Evolutionary conservation across 2,888 invertebrate genomes (phyloP).

Genomic region (Escarpia spicata): DNA sequence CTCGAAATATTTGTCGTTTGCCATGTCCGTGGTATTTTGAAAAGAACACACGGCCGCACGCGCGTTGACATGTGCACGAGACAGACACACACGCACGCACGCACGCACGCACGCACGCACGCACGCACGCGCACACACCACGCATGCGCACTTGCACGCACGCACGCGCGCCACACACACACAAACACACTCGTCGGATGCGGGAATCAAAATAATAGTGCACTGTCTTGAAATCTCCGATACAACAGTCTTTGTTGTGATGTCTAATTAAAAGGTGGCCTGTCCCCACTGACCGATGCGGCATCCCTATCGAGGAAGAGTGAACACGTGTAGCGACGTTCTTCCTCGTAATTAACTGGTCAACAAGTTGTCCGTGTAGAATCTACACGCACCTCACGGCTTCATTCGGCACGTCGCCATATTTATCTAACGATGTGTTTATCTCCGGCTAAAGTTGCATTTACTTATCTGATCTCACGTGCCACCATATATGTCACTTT

Average conservation of each 20-base stretch:
- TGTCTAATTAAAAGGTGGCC: background rate
- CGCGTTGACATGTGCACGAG: too few species aligned
- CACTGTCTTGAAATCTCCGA: background rate
- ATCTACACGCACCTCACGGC: background rate
- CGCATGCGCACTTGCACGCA: too few species aligned
- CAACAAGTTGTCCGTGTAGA: background rate
- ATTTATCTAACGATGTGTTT: background rate
- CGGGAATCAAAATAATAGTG: background rate
- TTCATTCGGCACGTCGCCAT: background rate
- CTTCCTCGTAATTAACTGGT: background rate
- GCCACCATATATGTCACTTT: too few species aligned
- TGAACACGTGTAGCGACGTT: background rate
- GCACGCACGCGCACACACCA: too few species aligned
- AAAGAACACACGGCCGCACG: too few species aligned
- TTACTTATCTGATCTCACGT: too few species aligned
- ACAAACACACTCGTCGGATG: too few species aligned
- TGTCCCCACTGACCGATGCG: background rate
- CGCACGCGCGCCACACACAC: too few species aligned
- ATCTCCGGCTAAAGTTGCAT: background rate
- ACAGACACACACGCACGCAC: too few species aligned
- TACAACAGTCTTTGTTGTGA: background rate
- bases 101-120: too few species aligned
- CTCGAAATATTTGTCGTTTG: too few species aligned
- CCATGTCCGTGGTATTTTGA: too few species aligned
- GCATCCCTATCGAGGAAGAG: background rate